Conservation (phyloP, 2,888 invertebrate species). For the Synanthedon vespiformis region DNA sequence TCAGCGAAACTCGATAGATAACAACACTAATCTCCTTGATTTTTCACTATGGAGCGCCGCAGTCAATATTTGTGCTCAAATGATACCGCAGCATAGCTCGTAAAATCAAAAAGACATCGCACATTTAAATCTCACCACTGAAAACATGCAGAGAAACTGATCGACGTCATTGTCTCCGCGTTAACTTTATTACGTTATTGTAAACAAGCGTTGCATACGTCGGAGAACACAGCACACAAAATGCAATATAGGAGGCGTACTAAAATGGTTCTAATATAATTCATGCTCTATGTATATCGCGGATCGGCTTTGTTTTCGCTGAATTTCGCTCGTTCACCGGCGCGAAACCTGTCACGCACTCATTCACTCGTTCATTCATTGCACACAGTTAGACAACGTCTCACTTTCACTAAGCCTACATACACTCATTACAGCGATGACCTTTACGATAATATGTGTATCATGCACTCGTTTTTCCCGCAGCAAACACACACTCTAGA, state of each 20-base stretch:
- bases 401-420: background rate
- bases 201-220: conserved; percentile 37
- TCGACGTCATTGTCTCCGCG: conserved; percentile 33
- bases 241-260: conserved; percentile 47
- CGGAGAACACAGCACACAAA: conserved; percentile 47
- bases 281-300: conserved; percentile 45
- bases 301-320: conserved; percentile 46
- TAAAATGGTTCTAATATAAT: conserved; percentile 42
- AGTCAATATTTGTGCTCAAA: conserved; percentile 19
- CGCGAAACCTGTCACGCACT: conserved; percentile 15
- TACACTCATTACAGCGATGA: background rate
- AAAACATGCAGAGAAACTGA: conserved; percentile 54
- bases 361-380: conserved; percentile 31
- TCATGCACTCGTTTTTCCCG: conserved; percentile 17
- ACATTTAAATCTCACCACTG: conserved; percentile 48
- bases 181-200: conserved; percentile 14
- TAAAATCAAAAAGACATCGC: conserved; percentile 67
- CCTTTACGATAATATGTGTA: background rate
- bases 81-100: conserved; percentile 48
- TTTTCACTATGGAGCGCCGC: conserved; percentile 51
- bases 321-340: conserved; percentile 63
- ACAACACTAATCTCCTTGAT: conserved; percentile 48
- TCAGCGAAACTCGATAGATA: conserved; percentile 57
- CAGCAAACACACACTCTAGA: conserved; percentile 26
- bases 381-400: conserved; percentile 36